A percentile compares a stretch with the other conserved stretches of the same genome.
phyloP scores from a whole-genome alignment of 2,888 invertebrate species.

The Scaptomyza tumidula region DNA sequence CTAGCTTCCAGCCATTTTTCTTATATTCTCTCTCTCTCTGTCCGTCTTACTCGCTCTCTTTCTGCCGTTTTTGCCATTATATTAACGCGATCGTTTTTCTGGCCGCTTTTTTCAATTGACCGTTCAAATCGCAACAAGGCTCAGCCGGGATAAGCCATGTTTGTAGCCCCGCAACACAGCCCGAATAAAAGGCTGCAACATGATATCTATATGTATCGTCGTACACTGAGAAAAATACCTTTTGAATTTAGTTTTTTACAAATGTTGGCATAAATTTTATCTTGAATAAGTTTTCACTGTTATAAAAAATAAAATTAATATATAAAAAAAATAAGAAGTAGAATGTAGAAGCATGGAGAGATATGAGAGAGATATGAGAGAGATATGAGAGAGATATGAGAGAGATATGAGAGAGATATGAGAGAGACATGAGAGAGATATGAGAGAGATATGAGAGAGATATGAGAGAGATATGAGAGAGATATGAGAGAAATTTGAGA shows the following conservation, averaged over 20 bases:
- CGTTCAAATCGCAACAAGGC: slow-evolving; percentile 81
- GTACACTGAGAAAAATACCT: slow-evolving; percentile 1
- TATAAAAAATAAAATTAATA: no score
- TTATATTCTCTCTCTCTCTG: slow-evolving; percentile 1
- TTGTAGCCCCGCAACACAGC: slow-evolving; percentile 67
- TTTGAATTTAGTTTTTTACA: not conserved
- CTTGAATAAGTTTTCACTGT: no score
- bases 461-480: no score
- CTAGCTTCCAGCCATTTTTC: slow-evolving; percentile 6
- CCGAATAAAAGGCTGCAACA: not conserved
- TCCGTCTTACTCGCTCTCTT: slow-evolving; percentile 15
- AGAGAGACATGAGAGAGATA: no score
- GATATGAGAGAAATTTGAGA: no score
- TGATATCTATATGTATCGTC: not conserved
- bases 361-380: no score
- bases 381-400: no score
- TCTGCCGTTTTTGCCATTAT: slow-evolving; percentile 19
- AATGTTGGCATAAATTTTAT: no score
- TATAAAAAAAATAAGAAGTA: no score
- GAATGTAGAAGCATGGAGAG: no score
- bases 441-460: no score
- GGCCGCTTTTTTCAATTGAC: slow-evolving; percentile 82
- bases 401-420: no score
- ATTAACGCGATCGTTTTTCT: slow-evolving; percentile 67
- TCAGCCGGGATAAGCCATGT: slow-evolving; percentile 80